These are phyloP conservation scores for Hypotaenidia okinawae DNA, from an alignment of 2,797 vertebrate genomes.

Conservation along the genomic window DNA sequence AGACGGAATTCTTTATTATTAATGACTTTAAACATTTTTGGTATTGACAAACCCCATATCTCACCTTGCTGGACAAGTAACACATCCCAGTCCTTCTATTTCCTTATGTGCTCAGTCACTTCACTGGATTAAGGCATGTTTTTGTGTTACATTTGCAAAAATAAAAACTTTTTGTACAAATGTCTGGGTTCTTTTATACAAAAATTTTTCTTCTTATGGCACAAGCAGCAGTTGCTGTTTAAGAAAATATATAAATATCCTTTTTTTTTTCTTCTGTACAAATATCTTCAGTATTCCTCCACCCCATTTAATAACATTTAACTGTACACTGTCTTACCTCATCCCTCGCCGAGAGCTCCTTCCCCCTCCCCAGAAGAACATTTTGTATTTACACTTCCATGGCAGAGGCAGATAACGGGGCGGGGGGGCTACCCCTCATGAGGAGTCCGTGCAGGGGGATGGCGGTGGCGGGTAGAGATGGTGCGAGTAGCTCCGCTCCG, in stretches of 20 bases:
- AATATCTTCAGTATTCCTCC: slow-evolving; percentile 80
- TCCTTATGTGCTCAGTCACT: slow-evolving; percentile 77
- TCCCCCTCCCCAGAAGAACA: slow-evolving; percentile 81
- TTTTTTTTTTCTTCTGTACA: slow-evolving; percentile 88
- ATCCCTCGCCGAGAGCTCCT: slow-evolving; percentile 64
- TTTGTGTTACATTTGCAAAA: slow-evolving; percentile 90
- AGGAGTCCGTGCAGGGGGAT: slow-evolving; percentile 97
- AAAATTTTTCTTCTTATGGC: slow-evolving; percentile 89
- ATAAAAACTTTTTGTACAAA: slow-evolving; percentile 92
- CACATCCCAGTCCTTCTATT: slow-evolving; percentile 77
- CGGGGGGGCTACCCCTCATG: slow-evolving; percentile 83
- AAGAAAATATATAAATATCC: slow-evolving; percentile 99
- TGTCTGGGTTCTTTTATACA: slow-evolving; percentile 88
- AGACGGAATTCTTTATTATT: slow-evolving; percentile 55
- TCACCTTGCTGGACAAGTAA: slow-evolving; percentile 68
- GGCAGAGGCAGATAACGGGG: slow-evolving; percentile 61
- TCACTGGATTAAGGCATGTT: slow-evolving; percentile 94
- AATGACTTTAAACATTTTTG: slow-evolving; percentile 78
- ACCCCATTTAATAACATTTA: slow-evolving; percentile 70
- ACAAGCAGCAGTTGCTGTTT: slow-evolving; percentile 91
- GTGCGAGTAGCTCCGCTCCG: slow-evolving; percentile 95
- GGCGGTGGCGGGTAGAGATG: slow-evolving; percentile 97
- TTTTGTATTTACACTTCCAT: slow-evolving; percentile 86
- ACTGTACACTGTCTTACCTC: slow-evolving; percentile 79
- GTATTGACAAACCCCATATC: slow-evolving; percentile 80